Evolutionary conservation across 2,797 vertebrate genomes (phyloP), one percentile per base, ranked within the genome.

Genomic region (Mormyrops attenuatus): DNA sequence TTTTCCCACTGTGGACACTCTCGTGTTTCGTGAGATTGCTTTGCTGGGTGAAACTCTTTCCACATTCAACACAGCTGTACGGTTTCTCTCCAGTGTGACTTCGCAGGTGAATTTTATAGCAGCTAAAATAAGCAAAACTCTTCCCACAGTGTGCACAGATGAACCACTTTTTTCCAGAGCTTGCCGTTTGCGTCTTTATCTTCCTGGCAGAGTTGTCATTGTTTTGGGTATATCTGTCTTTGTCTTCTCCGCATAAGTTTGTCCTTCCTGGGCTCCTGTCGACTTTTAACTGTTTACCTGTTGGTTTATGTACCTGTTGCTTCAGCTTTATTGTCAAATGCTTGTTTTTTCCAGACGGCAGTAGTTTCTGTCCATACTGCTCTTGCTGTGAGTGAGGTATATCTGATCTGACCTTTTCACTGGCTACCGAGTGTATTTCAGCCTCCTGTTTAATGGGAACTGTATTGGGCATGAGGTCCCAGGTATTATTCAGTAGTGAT

Each of bases 81-180:
- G 95, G 95, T 73, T 95, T 95, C 93, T 96, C 95, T 0, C 95
- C 95, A 0, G 95, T 96, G 3, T 96, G 95, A 50, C 95, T 95
- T 91, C 93, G 91, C 3, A 94, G 94, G 13, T 96, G 95, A 22
- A 95, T 90, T 90, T 95, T 95, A 0, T 95, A 92, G 90, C 95
- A 94, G 0, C 94, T 94, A 0, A 91, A 63, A 0, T 93, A 94
- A n/a, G 94, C 94, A 0, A 96, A 95, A 3, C 88, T 91, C 85
- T 96, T 96, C 0, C 95, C 94, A 1, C 95, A 96, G 15, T 95
- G 94, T 0, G 93, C 91, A 20, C 95, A 96, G 87, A 91, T 34
- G 63, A 92, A 94, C 88, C 94, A 92, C 6, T 93, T 95, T 89
- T 95, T 95, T 0, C 94, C 93, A 91, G 93, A 91, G 0, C 93